Base-by-base conservation (phyloP, 2,888 invertebrate genomes). In the Aspidapion aeneum region DNA sequence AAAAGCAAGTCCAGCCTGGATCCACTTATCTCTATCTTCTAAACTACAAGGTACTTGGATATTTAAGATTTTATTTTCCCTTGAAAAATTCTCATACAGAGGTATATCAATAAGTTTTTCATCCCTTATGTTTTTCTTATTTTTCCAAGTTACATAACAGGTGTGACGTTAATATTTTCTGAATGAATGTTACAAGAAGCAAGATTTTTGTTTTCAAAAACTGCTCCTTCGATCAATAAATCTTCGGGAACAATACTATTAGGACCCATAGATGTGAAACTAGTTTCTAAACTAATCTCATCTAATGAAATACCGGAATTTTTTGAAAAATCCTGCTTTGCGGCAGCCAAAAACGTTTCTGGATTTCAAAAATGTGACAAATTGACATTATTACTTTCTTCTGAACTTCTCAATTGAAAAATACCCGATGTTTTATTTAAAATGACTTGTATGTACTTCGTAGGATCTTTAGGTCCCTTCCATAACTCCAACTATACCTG, bases 321-420 rank as follows among this genome's bases (percentile, higher is more conserved):
- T 61, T 77, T 77, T 0, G 91, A 87, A 57, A 87, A 87, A 70
- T 88, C 85, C 74, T 91, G 91, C 70, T 91, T 85, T 18, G 91
- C 80, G 5, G 91, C 89, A 68, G 88, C 87, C 1, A 93, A 79
- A 75, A 93, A 89, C 0, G 89, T 87, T 68, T 87, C 85, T 0
- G 92, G 90, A 70, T 88, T 84, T 70, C 90, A 86, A 2, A 92
- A 79, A 60, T 85, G 82, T 0, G 87, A 83, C 35, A 93, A 79
- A 75, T 90, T 87, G 0, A 91, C 77, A 0, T 84, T 81, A 52
- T 81, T 80, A 5, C 78, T 74, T 22, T 87, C 76, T 12, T 87
- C 69, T 12, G 80, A 79, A 5, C 55, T 20, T 52, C 66, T 66
- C 57, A 73, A 66, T n/a, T 12, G 49, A 35, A 82, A 78, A 35